Base-by-base conservation (phyloP, 2,113 vertebrate species). In the Chaenogobius annularis region DNA sequence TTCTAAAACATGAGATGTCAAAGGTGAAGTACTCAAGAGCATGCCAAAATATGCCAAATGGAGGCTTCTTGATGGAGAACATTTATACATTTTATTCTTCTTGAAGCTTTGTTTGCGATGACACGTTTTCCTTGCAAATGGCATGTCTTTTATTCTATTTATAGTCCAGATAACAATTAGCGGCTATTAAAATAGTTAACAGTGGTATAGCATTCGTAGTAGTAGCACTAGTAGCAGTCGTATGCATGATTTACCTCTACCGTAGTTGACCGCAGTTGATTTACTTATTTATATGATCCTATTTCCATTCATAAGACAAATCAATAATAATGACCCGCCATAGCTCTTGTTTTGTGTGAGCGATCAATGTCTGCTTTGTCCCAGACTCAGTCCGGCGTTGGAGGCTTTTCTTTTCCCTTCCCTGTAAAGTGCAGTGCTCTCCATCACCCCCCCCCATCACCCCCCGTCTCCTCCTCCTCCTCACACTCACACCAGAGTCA, bases 301-400 rank as follows among this genome's bases (percentile, higher is more conserved):
- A 82, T 83, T 56, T 50, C 56, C 69, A 62, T 79, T 77, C 70
- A 80, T 66, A 73, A 74, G 79, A 72, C 40, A 68, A 85, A 89
- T 85, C 79, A 78, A 80, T 84, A 58, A 55, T 13, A 64, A 19
- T 61, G 52, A 44, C 61, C 9, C 11, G 15, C 23, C 65, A 1
- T 72, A 8, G 44, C 73, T 40, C 72, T 31, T 19, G 52, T 58
- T 55, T 19, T 0, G 40, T 37, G 10, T n/a, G 52, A 56, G 43
- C 61, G 52, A 72, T 81, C 69, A 44, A 23, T 69, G 46, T 75
- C 35, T 69, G 63, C 69, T 73, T 79, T 72, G 78, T 14, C 12
- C 5, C n/a, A 10, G 52, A 31, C 14, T 59, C 3, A 31, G 15
- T 1, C 3, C 15, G 15, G 23, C 20, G 46, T 17, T 4, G 17